Percentiles rank a stretch among this genome's conserved stretches.
phyloP scores from a whole-genome alignment of 2,113 vertebrate species.

The Oryctolagus cuniculus region DNA sequence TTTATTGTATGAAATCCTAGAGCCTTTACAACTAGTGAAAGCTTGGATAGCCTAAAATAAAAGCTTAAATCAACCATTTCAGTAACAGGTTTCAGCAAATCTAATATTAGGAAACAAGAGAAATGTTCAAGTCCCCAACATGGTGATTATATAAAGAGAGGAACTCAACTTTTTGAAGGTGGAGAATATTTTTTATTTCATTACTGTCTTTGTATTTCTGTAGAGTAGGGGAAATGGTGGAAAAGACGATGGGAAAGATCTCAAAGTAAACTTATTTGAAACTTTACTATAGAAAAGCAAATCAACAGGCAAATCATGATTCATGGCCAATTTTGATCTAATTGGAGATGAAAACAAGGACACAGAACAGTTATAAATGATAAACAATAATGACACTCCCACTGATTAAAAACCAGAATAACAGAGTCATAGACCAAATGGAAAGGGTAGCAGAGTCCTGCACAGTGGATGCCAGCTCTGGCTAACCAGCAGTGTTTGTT shows the following conservation, averaged over 20 bases:
- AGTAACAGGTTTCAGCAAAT: not conserved
- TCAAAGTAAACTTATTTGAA: not conserved
- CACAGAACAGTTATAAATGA: not conserved
- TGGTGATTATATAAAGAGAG: not conserved
- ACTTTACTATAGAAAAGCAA: not conserved
- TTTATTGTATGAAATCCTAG: slow-evolving; percentile 14
- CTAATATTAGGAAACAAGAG: slow-evolving; percentile 20
- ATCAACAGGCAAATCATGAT: not conserved
- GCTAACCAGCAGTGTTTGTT: not conserved
- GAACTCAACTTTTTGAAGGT: not conserved
- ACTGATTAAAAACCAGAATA: not conserved
- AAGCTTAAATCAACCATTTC: slow-evolving; percentile 34
- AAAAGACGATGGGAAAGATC: not conserved
- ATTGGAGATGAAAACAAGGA: not conserved
- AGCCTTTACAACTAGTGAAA: slow-evolving; percentile 40
- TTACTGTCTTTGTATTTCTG: not conserved
- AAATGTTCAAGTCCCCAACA: not conserved
- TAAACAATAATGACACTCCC: not conserved
- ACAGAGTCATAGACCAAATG: not conserved
- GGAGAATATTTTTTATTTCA: not conserved
- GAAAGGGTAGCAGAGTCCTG: not conserved
- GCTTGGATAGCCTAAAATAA: slow-evolving; percentile 21
- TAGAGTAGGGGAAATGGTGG: not conserved
- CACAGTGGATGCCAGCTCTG: not conserved
- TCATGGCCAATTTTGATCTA: not conserved